Base-by-base conservation (phyloP, 2,888 invertebrate genomes). In the Lacanobia oleracea region DNA sequence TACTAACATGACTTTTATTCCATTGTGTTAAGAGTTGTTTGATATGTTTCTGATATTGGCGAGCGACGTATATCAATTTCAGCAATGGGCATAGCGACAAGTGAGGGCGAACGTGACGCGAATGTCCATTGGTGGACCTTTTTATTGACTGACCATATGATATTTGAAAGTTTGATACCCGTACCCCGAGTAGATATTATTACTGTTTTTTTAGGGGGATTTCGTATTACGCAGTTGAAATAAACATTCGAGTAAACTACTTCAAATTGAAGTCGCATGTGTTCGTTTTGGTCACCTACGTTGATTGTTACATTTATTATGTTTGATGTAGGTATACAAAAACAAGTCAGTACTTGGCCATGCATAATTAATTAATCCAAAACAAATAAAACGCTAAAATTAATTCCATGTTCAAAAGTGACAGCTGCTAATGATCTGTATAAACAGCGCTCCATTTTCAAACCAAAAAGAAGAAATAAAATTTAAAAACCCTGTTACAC, bases 1-100 rank as follows among this genome's bases (percentile, higher is more conserved):
- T 48, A 75, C 74, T 53, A 91, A 89, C 87, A 75, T 87, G 66
- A 66, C 79, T 89, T 85, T 84, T 93, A 90, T 84, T 9, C 14
- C 37, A 77, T 69, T 75, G 66, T 23, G 60, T 82, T 90, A 91
- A 85, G 82, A 71, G 68, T 71, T 72, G 81, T 74, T 53, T 59
- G 48, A 65, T 50, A 72, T 75, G 73, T 70, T 73, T 65, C 68
- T 62, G 69, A 68, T 79, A 69, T 74, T 88, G 88, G 89, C 86
- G 82, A 83, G 90, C 89, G 91, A 92, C 91, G 92, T 93, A 92
- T 95, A 95, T 95, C 95, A 95, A 95, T 95, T 95, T 95, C 93
- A 92, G 93, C 91, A 94, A 93, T 94, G 92, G 93, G 87, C 87
- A 88, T 89, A 93, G 92, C 92, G 94, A 95, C 94, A 93, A 91